A percentile compares a stretch with the other conserved stretches of the same genome.
Evolutionary conservation across 2,113 vertebrate genomes (phyloP).

Genomic region (Pseudolaguvia tuberculata): DNA sequence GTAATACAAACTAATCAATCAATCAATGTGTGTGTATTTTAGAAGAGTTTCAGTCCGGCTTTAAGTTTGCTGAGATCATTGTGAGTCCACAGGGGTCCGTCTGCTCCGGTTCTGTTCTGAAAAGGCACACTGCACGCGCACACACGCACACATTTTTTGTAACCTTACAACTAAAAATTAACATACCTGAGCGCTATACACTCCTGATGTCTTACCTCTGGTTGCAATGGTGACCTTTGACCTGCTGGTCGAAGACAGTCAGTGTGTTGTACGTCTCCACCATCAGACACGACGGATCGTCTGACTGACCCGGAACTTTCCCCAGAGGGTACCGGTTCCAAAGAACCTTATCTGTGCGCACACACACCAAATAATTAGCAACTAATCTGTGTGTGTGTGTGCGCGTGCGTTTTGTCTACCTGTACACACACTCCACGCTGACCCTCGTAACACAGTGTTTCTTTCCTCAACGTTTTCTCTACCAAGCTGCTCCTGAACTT

Average conservation of each 20-base stretch:
- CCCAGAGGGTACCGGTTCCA: conserved; percentile 86
- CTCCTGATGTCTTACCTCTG: conserved; percentile 34
- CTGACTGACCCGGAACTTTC: conserved; percentile 83
- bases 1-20: background rate
- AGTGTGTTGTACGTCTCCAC: conserved; percentile 79
- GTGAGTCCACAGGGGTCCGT: conserved; percentile 65
- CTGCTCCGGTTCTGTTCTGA: conserved; percentile 46
- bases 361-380: background rate
- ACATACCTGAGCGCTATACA: background rate
- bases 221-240: conserved; percentile 51
- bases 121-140: conserved; percentile 28
- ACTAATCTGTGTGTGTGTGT: background rate
- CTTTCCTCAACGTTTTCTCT: conserved; percentile 67
- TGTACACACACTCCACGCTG: conserved; percentile 79
- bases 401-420: conserved; percentile 57
- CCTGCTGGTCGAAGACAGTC: conserved; percentile 83
- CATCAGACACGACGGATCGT: conserved; percentile 83
- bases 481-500: conserved; percentile 59
- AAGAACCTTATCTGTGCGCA: conserved; percentile 67
- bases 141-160: conserved; percentile 9
- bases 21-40: conserved; percentile 28
- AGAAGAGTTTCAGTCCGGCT: conserved; percentile 69
- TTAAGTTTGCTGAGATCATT: conserved; percentile 66
- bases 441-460: conserved; percentile 73
- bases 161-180: background rate